These are phyloP conservation scores for Sceloporus undulatus DNA, from an alignment of 2,113 vertebrate species.

Conservation along the genomic window DNA sequence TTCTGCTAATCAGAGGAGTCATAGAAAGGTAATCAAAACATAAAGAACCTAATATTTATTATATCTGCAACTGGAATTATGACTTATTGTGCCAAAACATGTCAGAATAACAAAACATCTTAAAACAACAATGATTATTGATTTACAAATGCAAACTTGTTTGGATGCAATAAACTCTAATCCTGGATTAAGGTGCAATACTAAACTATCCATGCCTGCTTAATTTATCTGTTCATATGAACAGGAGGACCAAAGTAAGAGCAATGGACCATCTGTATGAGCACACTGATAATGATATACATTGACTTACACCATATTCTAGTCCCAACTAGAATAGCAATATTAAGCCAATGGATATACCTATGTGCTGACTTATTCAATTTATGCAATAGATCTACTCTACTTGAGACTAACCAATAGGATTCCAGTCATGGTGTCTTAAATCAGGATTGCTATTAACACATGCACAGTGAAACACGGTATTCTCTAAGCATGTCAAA, in stretches of 20 bases:
- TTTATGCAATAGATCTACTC: no score
- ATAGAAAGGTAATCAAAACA: neutral
- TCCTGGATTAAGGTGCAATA: neutral
- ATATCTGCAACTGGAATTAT: neutral
- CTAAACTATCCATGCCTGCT: neutral
- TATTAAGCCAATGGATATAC: no score
- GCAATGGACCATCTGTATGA: neutral
- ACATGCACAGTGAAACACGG: constrained; percentile 35
- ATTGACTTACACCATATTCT: no score
- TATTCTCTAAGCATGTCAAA: constrained; percentile 35
- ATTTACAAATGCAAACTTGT: neutral
- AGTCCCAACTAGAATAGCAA: no score
- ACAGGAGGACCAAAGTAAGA: neutral
- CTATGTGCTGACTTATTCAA: no score
- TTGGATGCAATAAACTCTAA: neutral
- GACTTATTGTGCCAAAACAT: no score
- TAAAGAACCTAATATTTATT: neutral
- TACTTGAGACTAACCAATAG: no score
- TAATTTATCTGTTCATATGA: neutral
- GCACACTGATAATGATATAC: neutral
- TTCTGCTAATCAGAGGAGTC: neutral
- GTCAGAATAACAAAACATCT: neutral
- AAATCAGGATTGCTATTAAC: neutral
- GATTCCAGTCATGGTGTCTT: no score
- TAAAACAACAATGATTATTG: neutral